These are phyloP conservation scores for Pachyuromys duprasi DNA, from an alignment of 2,797 vertebrate species.

Conservation along the genomic window DNA sequence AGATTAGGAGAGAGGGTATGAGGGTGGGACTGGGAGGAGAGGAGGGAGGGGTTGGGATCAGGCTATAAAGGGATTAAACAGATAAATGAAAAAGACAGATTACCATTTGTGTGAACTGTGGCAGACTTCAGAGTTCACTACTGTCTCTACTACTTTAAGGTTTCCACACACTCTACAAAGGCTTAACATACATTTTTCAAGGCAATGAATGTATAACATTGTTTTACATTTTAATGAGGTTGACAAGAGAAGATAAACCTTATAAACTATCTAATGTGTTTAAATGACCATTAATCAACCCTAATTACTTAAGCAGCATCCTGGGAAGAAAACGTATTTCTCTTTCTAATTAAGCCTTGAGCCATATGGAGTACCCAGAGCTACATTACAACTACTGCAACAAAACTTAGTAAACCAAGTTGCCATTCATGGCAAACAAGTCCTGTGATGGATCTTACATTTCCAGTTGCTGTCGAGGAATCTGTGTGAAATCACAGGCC, in stretches of 20 bases:
- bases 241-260: neutral
- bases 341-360: neutral
- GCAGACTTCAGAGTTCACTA: neutral
- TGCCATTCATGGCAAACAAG: neutral
- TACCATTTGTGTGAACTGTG: neutral
- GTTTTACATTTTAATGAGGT: neutral
- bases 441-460: neutral
- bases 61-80: neutral
- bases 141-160: constrained; percentile 11
- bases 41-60: too few species aligned
- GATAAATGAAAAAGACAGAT: too few species aligned
- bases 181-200: neutral
- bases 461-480: neutral
- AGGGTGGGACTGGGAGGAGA: too few species aligned
- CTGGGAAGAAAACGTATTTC: constrained; percentile 36
- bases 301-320: neutral
- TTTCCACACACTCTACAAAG: constrained; percentile 6
- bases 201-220: constrained; percentile 19
- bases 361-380: neutral
- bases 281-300: neutral
- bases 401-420: neutral
- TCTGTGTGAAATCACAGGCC: neutral
- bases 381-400: neutral
- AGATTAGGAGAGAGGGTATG: too few species aligned
- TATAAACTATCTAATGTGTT: constrained; percentile 19